phyloP scores from a whole-genome alignment of 2,888 invertebrate genomes.

The Trichogramma dendrolimi region DNA sequence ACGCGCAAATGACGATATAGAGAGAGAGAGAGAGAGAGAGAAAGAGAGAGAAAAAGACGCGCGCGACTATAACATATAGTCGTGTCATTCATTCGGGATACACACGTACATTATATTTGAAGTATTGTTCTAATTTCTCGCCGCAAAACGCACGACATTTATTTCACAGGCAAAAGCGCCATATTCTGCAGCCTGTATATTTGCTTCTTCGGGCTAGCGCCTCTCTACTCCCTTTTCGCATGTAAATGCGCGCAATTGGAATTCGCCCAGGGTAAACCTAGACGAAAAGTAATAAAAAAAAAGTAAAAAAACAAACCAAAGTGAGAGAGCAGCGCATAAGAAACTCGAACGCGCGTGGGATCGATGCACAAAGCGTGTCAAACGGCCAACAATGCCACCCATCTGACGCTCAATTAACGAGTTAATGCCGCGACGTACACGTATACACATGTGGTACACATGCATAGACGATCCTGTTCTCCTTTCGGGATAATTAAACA shows the following conservation, averaged over 20 bases:
- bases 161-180: constrained; percentile 12
- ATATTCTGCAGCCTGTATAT: background rate
- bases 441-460: constrained; percentile 36
- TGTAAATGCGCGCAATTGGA: constrained; percentile 22
- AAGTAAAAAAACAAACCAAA: background rate
- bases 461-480: background rate
- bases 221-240: no score
- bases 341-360: constrained; percentile 30
- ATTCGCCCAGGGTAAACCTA: constrained; percentile 23
- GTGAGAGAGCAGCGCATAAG: constrained; percentile 16
- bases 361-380: constrained; percentile 49
- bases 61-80: no score
- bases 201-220: no score
- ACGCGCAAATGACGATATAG: no score
- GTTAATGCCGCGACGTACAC: constrained; percentile 51
- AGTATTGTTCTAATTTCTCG: no score
- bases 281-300: constrained; percentile 22
- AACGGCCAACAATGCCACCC: constrained; percentile 45
- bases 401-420: constrained; percentile 53
- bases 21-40: no score
- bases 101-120: no score
- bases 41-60: no score
- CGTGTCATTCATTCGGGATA: no score
- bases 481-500: constrained; percentile 43
- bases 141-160: no score